phyloP scores from a whole-genome alignment of 2,113 vertebrate species.

The Propithecus coquereli region DNA sequence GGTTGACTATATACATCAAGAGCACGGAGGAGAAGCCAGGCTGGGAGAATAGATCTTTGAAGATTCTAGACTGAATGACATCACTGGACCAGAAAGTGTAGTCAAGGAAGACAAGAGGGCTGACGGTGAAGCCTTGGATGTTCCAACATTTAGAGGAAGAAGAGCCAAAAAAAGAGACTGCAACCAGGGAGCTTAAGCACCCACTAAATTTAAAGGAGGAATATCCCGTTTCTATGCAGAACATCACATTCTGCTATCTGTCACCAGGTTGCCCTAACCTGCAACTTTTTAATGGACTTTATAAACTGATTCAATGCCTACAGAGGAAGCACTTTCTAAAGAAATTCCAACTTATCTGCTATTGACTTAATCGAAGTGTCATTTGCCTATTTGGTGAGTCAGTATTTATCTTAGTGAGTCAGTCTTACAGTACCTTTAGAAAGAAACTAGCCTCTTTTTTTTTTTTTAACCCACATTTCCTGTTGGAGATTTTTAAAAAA shows the following conservation, averaged over 20 bases:
- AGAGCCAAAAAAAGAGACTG: background rate
- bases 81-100: background rate
- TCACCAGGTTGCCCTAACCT: background rate
- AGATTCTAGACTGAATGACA: background rate
- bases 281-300: slow-evolving; percentile 1
- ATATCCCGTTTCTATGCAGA: background rate
- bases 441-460: slow-evolving; percentile 23
- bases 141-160: background rate
- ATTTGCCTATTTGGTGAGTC: slow-evolving; percentile 56
- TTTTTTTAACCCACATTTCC: slow-evolving; percentile 50
- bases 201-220: background rate
- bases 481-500: background rate
- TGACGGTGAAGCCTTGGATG: background rate
- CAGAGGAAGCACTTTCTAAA: slow-evolving; percentile 53
- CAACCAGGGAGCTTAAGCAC: background rate
- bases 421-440: slow-evolving; percentile 46
- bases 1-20: background rate
- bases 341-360: slow-evolving; percentile 9
- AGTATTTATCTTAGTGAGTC: slow-evolving; percentile 60
- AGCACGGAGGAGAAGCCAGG: background rate
- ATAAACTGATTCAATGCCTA: slow-evolving; percentile 12
- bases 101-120: background rate
- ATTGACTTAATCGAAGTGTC: slow-evolving; percentile 40
- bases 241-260: background rate
- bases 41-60: background rate